A percentile compares a stretch with the other conserved stretches of the same genome.
Evolutionary conservation across 2,888 invertebrate genomes (phyloP).

Genomic region (Drosophila acutilabella): DNA sequence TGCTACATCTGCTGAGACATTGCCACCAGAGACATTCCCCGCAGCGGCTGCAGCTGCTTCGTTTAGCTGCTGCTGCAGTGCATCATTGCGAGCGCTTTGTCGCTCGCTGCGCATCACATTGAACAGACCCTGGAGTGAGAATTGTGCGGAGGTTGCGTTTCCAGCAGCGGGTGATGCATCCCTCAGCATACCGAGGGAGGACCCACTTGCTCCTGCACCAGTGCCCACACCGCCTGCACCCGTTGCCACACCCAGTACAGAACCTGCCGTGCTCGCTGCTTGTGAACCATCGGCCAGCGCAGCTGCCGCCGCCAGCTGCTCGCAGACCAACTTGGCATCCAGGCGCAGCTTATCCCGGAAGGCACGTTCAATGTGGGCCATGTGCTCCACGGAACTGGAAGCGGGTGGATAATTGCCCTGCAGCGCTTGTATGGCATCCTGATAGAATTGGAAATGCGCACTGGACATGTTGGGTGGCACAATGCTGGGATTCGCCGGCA

Average conservation of each 20-base stretch:
- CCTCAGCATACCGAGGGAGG: conserved; percentile 62
- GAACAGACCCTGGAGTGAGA: conserved; percentile 81
- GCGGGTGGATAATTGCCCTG: conserved; percentile 62
- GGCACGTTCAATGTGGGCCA: conserved; percentile 78
- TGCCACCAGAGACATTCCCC: conserved; percentile 9
- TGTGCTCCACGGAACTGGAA: conserved; percentile 71
- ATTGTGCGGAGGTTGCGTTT: conserved; percentile 39
- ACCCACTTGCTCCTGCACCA: background rate
- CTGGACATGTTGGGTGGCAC: conserved; percentile 78
- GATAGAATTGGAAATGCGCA: conserved; percentile 82
- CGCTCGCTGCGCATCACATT: conserved; percentile 79
- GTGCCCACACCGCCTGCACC: background rate
- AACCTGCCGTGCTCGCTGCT: conserved; percentile 4
- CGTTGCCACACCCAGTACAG: background rate
- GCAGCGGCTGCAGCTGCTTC: conserved; percentile 43
- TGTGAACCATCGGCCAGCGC: conserved; percentile 49
- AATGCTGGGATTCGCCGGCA: conserved; percentile 63
- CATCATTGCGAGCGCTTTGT: conserved; percentile 57
- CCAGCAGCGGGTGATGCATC: conserved; percentile 19
- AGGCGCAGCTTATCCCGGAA: conserved; percentile 77
- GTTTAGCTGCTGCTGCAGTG: conserved; percentile 59
- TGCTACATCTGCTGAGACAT: conserved; percentile 10
- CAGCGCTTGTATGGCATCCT: conserved; percentile 81
- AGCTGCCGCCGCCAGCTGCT: conserved; percentile 64
- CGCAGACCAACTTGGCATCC: conserved; percentile 78